Evolutionary conservation across 2,888 invertebrate genomes (phyloP), one percentile per base, ranked within the genome.

Genomic region (Parelbella ahira): DNA sequence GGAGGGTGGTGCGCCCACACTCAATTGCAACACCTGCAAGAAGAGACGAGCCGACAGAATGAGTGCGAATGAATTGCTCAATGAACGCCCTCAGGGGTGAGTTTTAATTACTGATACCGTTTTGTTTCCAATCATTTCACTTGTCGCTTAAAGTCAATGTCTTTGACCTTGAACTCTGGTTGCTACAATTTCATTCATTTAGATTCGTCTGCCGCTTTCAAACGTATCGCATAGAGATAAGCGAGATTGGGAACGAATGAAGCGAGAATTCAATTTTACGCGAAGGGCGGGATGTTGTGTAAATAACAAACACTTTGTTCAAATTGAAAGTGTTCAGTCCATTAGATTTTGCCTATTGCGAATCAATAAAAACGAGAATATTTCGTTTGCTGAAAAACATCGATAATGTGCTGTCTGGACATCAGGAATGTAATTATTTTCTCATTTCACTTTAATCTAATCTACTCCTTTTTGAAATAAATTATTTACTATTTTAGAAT

Each of bases 31-130:
- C 59, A 86, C 84, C 48, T 86, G 86, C 58, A 84, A 81, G 64
- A 82, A 80, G 60, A 70, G 87, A 29, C 71, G 83, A 29, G 71
- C 74, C n/a, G 84, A 82, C 49, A 82, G 80, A 50, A 86, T 83
- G 83, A 72, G 57, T 46, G 81, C 69, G 3, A 77, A 73, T 49
- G 32, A 33, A 27, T 41, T 25, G 32, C 41, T 41, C 10, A 33
- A 15, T 27, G 82, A 79, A 39, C 66, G 76, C 20, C 75, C 83
- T n/a, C 78, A 58, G 43, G 80, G 86, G 86, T 83, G 58, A 67
- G 82, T 39, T 28, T 34, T 9, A 27, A 15, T 15, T 15, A 15
- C 15, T 4, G n/a, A n/a, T n/a, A n/a, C n/a, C n/a, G n/a, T n/a
- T n/a, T n/a, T n/a, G 29, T 15, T 12, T 13, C 23, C 11, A 24